Conservation (phyloP, 2,113 vertebrate species). For the Oreamnos americanus region DNA sequence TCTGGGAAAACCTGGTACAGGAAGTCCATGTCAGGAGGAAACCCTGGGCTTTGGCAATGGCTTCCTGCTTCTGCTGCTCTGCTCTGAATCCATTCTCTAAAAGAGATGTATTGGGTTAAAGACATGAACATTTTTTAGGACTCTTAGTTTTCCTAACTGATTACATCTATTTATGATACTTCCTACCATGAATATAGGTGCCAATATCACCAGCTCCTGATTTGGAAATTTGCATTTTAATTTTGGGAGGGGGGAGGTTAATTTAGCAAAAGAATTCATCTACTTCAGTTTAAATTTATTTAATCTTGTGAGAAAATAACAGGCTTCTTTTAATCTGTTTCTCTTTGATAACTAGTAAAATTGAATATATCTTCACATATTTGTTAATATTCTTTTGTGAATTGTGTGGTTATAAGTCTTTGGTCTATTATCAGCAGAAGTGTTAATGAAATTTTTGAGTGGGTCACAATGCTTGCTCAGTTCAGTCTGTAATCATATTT, state of each 20-base stretch:
- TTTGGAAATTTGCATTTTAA: background rate
- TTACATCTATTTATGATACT: background rate
- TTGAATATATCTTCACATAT: background rate
- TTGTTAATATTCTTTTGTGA: background rate
- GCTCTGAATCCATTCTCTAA: background rate
- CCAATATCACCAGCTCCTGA: background rate
- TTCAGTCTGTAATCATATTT: background rate
- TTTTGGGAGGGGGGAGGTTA: background rate
- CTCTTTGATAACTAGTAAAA: conserved; percentile 9
- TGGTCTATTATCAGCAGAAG: background rate
- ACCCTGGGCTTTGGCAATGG: background rate
- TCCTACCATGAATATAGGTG: background rate
- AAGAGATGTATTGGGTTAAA: background rate
- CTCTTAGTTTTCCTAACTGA: conserved; percentile 5
- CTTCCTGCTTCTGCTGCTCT: background rate
- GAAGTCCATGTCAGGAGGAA: background rate
- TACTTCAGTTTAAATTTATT: background rate
- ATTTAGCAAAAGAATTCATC: background rate
- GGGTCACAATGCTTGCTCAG: background rate
- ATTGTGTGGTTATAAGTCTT: background rate
- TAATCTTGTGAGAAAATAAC: background rate
- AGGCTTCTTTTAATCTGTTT: background rate
- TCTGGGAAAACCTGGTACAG: background rate
- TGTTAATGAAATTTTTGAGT: background rate
- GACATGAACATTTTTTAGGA: background rate